Base-by-base conservation (phyloP, 2,113 vertebrate species). In the Sorex fumeus region DNA sequence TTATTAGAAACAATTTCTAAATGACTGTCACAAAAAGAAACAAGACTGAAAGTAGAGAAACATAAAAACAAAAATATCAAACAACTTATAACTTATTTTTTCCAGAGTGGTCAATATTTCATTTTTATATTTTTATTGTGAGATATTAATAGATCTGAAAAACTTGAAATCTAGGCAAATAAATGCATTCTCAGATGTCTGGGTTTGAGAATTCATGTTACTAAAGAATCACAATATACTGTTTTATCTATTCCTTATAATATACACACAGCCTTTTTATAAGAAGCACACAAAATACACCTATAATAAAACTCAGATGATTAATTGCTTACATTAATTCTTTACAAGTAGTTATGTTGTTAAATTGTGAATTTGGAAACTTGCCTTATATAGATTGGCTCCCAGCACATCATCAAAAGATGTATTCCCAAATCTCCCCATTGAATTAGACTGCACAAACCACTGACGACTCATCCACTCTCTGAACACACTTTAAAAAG, bases 241-340 rank as follows among this genome's bases (percentile, higher is more conserved):
- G 16, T 60, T 90, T 94, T 47, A 80, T 60, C 92, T 85, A 84
- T 64, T 8, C 23, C 70, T 8, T 82, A 74, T 84, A 57, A 77
- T 79, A 43, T 45, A 60, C 32, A 45, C n/a, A 57, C 79, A 83
- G 77, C 21, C 47, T 88, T 36, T 19, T 67, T 79, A 50, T 28
- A 87, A 72, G 84, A 87, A 92, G 25, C 71, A 27, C 53, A 93
- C 95, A 94, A 62, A 93, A 57, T 89, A 91, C 89, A 60, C 30
- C 86, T 81, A 28, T 84, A 82, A 95, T 71, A 93, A 82, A 92
- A 78, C 47, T 60, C 72, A 80, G 84, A 70, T 81, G 90, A 79
- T 88, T 89, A 92, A 87, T 82, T 92, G 72, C 84, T 70, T 50
- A 71, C 15, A 69, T 72, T 81, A 74, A 79, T 69, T 74, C 62